These are phyloP conservation scores for Drosophila rhopaloa DNA, from an alignment of 1,140 invertebrate genomes.

Conservation along the genomic window DNA sequence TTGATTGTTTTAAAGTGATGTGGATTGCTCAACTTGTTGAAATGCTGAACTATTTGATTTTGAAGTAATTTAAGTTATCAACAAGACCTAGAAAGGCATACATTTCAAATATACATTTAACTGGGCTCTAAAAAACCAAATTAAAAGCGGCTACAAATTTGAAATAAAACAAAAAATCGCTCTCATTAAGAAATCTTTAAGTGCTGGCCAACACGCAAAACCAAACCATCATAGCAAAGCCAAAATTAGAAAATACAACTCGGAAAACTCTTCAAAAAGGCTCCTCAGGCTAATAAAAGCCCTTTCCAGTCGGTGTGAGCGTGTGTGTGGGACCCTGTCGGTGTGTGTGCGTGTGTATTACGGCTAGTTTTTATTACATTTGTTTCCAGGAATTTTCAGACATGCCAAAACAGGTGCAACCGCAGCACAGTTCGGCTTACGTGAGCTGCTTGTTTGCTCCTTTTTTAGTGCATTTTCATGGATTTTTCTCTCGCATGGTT, in stretches of 20 bases:
- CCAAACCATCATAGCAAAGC: constrained; percentile 54
- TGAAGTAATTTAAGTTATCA: constrained; percentile 17
- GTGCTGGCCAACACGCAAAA: constrained; percentile 71
- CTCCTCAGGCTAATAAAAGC: constrained; percentile 68
- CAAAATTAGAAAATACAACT: constrained; percentile 55
- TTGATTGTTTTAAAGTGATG: no score
- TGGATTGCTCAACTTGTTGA: no score
- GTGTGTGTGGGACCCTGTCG: background rate
- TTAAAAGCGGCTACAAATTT: constrained; percentile 70
- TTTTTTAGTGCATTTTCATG: constrained; percentile 69
- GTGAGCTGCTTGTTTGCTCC: constrained; percentile 56
- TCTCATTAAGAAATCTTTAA: constrained; percentile 72
- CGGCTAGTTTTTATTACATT: constrained; percentile 83
- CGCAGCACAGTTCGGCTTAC: constrained; percentile 64
- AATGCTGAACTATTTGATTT: constrained; percentile 6
- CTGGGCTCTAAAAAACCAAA: constrained; percentile 70
- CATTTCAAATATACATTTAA: constrained; percentile 59
- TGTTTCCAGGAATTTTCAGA: constrained; percentile 82
- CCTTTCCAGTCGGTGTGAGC: constrained; percentile 34
- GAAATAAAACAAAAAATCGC: constrained; percentile 61
- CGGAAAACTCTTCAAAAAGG: constrained; percentile 60
- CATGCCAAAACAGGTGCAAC: constrained; percentile 80
- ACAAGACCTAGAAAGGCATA: constrained; percentile 49
- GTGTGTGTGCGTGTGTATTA: constrained; percentile 49
- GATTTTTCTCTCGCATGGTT: constrained; percentile 22